A percentile compares a stretch with the other conserved stretches of the same genome.
Conservation (phyloP, 2,113 vertebrate genomes). For the Amblyopsis rosae region DNA sequence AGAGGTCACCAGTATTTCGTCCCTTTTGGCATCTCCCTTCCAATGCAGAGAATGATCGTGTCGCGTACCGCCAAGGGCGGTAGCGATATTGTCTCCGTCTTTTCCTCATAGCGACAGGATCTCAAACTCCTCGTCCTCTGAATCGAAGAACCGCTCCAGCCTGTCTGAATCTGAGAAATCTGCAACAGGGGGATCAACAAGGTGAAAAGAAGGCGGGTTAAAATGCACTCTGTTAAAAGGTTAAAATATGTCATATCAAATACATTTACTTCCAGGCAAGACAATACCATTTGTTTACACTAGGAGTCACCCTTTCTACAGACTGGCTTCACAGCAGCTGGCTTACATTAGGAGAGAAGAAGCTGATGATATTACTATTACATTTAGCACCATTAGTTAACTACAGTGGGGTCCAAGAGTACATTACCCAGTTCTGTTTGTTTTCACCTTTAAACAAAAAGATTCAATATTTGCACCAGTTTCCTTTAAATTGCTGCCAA, state of each 20-base stretch:
- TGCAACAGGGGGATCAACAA: conserved; percentile 50
- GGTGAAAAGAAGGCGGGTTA: neutral
- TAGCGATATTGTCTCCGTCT: conserved; percentile 26
- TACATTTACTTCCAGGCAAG: too few species aligned
- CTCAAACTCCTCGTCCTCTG: conserved; percentile 97
- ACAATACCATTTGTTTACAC: too few species aligned
- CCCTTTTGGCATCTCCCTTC: conserved; percentile 56
- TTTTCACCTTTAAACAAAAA: too few species aligned
- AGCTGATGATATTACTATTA: too few species aligned
- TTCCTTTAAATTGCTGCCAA: too few species aligned
- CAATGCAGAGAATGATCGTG: conserved; percentile 46
- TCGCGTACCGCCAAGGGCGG: conserved; percentile 37
- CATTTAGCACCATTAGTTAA: too few species aligned
- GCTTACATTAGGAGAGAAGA: too few species aligned
- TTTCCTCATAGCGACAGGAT: conserved; percentile 91
- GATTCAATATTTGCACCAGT: too few species aligned
- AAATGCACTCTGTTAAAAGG: neutral
- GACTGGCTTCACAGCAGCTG: too few species aligned
- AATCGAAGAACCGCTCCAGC: conserved; percentile 96
- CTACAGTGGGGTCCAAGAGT: too few species aligned
- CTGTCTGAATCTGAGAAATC: conserved; percentile 93
- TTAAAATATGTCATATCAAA: neutral
- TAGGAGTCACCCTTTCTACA: too few species aligned
- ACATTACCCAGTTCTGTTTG: too few species aligned
- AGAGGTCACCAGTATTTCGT: conserved; percentile 52